phyloP scores from a whole-genome alignment of 1,140 invertebrate species.

The Drosophila equinoxialis region DNA sequence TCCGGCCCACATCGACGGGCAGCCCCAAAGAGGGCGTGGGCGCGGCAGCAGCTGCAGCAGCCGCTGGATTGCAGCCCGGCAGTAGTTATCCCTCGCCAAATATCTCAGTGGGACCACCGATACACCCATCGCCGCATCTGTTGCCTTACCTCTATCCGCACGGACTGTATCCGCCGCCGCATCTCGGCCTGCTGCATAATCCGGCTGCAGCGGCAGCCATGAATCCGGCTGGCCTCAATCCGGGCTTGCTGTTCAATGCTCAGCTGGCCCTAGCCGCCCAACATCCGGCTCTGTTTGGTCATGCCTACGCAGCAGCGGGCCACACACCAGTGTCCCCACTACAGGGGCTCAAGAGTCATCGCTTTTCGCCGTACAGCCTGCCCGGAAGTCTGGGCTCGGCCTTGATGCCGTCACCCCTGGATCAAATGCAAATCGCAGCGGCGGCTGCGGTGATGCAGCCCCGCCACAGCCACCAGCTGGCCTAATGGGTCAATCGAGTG shows the following conservation, averaged over 20 bases:
- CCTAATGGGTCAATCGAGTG: slow-evolving; percentile 20
- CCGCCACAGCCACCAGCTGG: slow-evolving; percentile 35
- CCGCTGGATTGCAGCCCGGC: slow-evolving; percentile 84
- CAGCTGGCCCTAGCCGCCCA: slow-evolving; percentile 91
- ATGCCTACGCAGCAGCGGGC: slow-evolving; percentile 87
- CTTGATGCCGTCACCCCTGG: slow-evolving; percentile 92
- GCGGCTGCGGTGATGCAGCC: slow-evolving; percentile 42
- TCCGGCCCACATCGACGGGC: slow-evolving; percentile 84
- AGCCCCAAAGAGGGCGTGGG: slow-evolving; percentile 84
- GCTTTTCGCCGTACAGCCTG: slow-evolving; percentile 93
- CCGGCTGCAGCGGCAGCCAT: slow-evolving; percentile 84
- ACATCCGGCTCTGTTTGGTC: slow-evolving; percentile 89
- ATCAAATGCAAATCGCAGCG: slow-evolving; percentile 81
- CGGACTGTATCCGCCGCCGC: slow-evolving; percentile 92
- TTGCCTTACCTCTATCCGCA: slow-evolving; percentile 94
- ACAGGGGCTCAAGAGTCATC: slow-evolving; percentile 84
- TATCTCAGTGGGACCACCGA: slow-evolving; percentile 93
- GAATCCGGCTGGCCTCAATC: slow-evolving; percentile 86
- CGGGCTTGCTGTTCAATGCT: slow-evolving; percentile 91
- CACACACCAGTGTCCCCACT: slow-evolving; percentile 84
- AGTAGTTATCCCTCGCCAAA: slow-evolving; percentile 90
- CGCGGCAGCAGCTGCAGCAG: slow-evolving; percentile 83
- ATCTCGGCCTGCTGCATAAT: slow-evolving; percentile 85
- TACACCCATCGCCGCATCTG: slow-evolving; percentile 91
- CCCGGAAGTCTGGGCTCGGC: slow-evolving; percentile 89